Evolutionary conservation across 1,140 invertebrate genomes (phyloP).

Genomic region (Drosophila trapezifrons): DNA sequence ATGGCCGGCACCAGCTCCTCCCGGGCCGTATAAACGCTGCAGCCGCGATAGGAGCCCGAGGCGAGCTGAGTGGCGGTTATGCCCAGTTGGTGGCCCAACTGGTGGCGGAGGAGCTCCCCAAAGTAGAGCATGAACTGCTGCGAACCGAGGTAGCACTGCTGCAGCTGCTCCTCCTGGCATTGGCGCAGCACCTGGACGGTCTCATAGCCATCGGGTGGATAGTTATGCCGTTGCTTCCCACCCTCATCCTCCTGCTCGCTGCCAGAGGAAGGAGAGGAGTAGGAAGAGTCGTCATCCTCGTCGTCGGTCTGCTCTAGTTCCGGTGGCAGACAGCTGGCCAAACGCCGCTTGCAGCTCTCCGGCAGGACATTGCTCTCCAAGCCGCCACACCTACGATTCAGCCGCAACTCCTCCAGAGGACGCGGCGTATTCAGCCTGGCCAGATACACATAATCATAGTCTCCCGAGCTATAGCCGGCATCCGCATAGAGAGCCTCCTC

Average conservation of each 20-base stretch:
- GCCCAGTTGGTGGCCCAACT: constrained; percentile 85
- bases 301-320: constrained; percentile 62
- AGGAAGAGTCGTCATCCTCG: constrained; percentile 63
- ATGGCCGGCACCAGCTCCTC: constrained; percentile 88
- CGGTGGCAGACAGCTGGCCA: constrained; percentile 62
- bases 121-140: constrained; percentile 87
- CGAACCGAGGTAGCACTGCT: constrained; percentile 86
- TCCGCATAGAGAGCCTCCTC: constrained; percentile 56
- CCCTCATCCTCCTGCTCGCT: constrained; percentile 84
- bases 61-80: constrained; percentile 85
- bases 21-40: constrained; percentile 86
- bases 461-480: constrained; percentile 64
- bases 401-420: constrained; percentile 60
- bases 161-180: constrained; percentile 81
- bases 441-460: constrained; percentile 78
- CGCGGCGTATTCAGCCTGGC: constrained; percentile 66
- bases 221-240: constrained; percentile 71
- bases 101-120: constrained; percentile 86
- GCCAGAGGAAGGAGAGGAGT: neutral
- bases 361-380: constrained; percentile 66
- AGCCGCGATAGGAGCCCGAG: constrained; percentile 85
- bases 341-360: constrained; percentile 57
- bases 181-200: constrained; percentile 70
- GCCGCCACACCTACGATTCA: neutral
- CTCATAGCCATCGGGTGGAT: constrained; percentile 46